These are phyloP conservation scores for Corvus cornix DNA, from an alignment of 2,113 vertebrate species.

Conservation along the genomic window DNA sequence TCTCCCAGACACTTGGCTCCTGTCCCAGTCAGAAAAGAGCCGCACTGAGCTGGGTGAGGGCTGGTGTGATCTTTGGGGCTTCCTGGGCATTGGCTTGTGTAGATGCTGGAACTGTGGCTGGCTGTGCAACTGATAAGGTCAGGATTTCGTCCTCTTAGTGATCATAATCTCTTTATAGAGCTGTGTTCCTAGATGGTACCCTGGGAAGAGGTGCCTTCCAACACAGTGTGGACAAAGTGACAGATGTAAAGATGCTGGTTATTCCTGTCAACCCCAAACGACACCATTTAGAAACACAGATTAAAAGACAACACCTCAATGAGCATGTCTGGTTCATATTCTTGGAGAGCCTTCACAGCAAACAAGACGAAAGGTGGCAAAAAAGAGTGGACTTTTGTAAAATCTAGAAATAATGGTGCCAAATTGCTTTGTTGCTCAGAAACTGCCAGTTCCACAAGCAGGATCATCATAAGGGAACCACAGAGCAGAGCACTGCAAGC, in stretches of 20 bases:
- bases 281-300: background rate
- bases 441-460: background rate
- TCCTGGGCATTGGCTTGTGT: background rate
- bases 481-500: background rate
- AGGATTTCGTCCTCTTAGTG: background rate
- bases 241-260: background rate
- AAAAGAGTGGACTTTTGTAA: background rate
- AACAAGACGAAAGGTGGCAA: background rate
- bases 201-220: background rate
- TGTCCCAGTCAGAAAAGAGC: background rate
- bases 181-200: background rate
- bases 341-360: background rate
- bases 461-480: background rate
- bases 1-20: background rate
- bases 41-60: accelerated
- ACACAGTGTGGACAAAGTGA: accelerated
- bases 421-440: background rate
- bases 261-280: accelerated
- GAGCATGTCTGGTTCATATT: accelerated
- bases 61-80: background rate
- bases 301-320: background rate
- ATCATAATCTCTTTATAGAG: background rate
- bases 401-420: background rate
- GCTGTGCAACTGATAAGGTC: background rate
- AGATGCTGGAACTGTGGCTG: background rate